phyloP scores from a whole-genome alignment of 2,113 vertebrate genomes.

The Amphiprion ocellaris region DNA sequence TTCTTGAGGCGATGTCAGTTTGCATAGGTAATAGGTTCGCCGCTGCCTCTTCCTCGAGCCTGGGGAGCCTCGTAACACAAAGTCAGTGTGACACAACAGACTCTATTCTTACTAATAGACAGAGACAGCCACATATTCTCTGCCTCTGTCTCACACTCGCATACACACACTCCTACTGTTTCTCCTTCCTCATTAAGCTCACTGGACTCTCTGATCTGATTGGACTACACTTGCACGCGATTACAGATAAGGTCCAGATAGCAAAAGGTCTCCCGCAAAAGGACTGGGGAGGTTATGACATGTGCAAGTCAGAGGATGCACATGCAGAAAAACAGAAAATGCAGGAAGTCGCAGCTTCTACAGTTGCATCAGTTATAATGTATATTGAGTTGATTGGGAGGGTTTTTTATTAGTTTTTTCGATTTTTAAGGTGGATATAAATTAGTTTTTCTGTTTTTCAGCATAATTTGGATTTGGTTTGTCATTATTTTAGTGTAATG shows the following conservation, averaged over 20 bases:
- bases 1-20: slow-evolving; percentile 45
- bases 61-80: slow-evolving; percentile 31
- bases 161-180: slow-evolving; percentile 19
- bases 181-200: slow-evolving; percentile 44
- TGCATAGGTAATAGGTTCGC: slow-evolving; percentile 69
- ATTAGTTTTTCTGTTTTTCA: too few species aligned
- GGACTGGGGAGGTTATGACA: background rate
- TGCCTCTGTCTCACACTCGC: slow-evolving; percentile 9
- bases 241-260: slow-evolving; percentile 3
- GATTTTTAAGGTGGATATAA: too few species aligned
- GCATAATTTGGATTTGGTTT: too few species aligned
- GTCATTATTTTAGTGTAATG: too few species aligned
- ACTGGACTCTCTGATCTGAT: slow-evolving; percentile 53
- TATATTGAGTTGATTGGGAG: too few species aligned
- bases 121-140: slow-evolving; percentile 36
- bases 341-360: background rate
- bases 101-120: slow-evolving; percentile 32
- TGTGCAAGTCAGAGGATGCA: background rate
- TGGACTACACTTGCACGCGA: slow-evolving; percentile 49
- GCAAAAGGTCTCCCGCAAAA: slow-evolving; percentile 12
- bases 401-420: too few species aligned
- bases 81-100: slow-evolving; percentile 52
- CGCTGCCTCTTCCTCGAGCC: slow-evolving; percentile 44
- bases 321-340: background rate
- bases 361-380: too few species aligned